Evolutionary conservation across 1,140 invertebrate species (phyloP), one percentile per base, ranked within the genome.

Genomic region (Sipha flava): DNA sequence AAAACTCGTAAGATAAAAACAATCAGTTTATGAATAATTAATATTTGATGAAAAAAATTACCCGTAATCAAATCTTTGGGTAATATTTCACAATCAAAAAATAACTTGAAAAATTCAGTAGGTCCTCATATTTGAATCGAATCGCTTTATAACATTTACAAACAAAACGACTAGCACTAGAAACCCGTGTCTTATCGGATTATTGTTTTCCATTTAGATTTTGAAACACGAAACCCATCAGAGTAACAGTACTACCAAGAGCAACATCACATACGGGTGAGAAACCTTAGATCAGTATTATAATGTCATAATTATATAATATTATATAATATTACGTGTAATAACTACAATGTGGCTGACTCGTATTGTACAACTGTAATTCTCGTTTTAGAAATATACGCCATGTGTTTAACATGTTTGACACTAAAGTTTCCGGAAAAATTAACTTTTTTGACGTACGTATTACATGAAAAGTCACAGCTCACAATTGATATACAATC

Each of bases 371-470:
- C n/a, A 5, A 18, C 14, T 40, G 3, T 21, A 9, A 40, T 54
- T 80, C n/a, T 79, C 14, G 1, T 66, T 81, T 66, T 37, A 79
- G 77, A 3, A 80, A 79, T 43, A 75, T 68, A 54, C 40, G 59
- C 5, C 34, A 77, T 77, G 73, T 34, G 18, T 92, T 92, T 85
- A 89, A 90, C 83, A 88, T 88, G 62, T 84, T 91, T 73, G 90
- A 91, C 82, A 86, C 86, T 43, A 85, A 86, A 80, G 86, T 86
- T 52, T 86, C 84, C 29, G 90, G 90, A 49, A 85, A 86, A 81
- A 86, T 92, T 79, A 88, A 85, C 84, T 85, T 89, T 81, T 85
- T 86, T 73, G 89, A 91, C 85, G 90, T 91, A 86, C 88, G 88
- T 88, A 81, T n/a, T n/a, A n/a, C n/a, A n/a, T 77, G 59, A 52